Base-by-base conservation (phyloP, 92 coral and sea anemone genomes). In the Isaurus tuberculatus region DNA sequence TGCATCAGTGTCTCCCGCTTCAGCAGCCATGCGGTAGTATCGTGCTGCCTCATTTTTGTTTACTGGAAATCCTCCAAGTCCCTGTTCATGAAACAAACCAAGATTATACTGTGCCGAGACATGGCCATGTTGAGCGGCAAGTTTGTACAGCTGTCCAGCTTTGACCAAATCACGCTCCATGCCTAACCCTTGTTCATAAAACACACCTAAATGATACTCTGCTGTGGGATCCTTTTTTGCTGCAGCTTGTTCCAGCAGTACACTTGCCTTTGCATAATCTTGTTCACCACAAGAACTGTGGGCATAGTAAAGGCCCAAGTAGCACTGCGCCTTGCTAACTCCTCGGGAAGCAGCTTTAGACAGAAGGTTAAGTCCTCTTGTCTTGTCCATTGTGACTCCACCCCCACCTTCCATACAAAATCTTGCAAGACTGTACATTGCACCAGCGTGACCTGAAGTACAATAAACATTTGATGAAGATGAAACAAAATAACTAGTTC, bases 1-100 rank as follows among this genome's bases (percentile, higher is more conserved):
- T 31, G 99, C 99, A 90, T 97, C 92, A 69, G 87, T 91, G 82
- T 97, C 98, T 44, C 98, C 99, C 30, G 92, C 93, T 72, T 94
- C 97, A 23, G 97, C 92, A 11, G 99, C 99, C 96, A 94, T 94
- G 57, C 92, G 88, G 73, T 97, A 97, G 83, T 86, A 94, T 26
- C 98, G 86, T 42, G 89, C 82, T 20, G 99, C 99, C 80, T 94
- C 98, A 5, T 61, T 73, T 65, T 92, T 91, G 86, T 97, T 86
- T 4, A 94, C 97, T 49, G 79, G 73, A 37, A 94, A 83, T 26
- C 90, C 99, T 27, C 99, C 99, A 48, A 94, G 75, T 16, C 99
- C 99, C 55, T 97, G 93, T 44, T 97, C 95, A 51, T 94, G 91
- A 87, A 97, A 97, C 79, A 97, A 97, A 9, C 94, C 99, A 55